Evolutionary conservation across 2,888 invertebrate genomes (phyloP).

Genomic region (Pollenia griseotomentosa): DNA sequence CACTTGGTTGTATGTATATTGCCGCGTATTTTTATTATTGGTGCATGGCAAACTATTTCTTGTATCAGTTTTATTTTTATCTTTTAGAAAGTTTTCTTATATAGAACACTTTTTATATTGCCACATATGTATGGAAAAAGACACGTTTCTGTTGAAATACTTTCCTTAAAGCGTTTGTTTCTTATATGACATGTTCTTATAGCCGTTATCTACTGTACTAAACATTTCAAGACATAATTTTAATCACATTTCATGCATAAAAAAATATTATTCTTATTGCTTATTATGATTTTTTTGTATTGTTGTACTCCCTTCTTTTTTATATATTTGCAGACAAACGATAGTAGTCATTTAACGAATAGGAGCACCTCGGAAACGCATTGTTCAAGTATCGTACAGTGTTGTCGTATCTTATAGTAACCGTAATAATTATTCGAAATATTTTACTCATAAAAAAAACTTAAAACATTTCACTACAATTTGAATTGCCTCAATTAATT

Average conservation of each 20-base stretch:
- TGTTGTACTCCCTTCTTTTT: slow-evolving; percentile 30
- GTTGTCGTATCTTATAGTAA: slow-evolving; percentile 72
- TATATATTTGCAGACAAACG: slow-evolving; percentile 72
- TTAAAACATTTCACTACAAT: slow-evolving; percentile 68
- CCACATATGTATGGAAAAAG: too few relatives aligned
- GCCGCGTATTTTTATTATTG: too few relatives aligned
- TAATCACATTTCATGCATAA: not conserved
- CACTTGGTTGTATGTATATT: too few relatives aligned
- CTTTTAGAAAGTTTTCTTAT: too few relatives aligned
- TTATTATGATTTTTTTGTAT: slow-evolving; percentile 51
- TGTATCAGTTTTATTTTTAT: too few relatives aligned
- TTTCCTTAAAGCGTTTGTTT: too few relatives aligned
- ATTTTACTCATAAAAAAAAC: slow-evolving; percentile 10
- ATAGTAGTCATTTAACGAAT: slow-evolving; percentile 66
- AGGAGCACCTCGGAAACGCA: slow-evolving; percentile 66
- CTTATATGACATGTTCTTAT: too few relatives aligned
- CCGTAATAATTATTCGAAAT: not conserved
- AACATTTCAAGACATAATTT: not conserved
- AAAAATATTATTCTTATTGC: slow-evolving; percentile 8
- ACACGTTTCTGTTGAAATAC: too few relatives aligned
- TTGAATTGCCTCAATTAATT: slow-evolving; percentile 60
- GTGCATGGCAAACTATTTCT: too few relatives aligned
- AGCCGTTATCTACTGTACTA: not conserved
- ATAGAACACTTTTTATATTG: too few relatives aligned
- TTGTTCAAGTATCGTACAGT: slow-evolving; percentile 69